Conservation (phyloP, 2,888 invertebrate species). For the Lottia gigantea region DNA sequence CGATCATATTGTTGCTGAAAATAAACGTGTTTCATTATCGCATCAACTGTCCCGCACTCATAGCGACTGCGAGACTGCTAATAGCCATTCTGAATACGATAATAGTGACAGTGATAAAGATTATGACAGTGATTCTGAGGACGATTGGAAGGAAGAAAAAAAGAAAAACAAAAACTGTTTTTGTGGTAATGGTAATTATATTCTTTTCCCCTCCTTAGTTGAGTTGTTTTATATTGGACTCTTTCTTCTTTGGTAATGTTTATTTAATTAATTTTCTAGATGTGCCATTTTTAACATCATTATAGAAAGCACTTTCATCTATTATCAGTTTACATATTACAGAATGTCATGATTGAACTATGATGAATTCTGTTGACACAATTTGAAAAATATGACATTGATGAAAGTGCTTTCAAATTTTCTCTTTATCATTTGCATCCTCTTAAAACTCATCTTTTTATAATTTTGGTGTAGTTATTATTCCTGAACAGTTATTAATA, state of each 20-base stretch:
- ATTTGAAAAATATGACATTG: too few relatives aligned
- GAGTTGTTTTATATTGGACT: not conserved
- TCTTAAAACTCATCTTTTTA: too few relatives aligned
- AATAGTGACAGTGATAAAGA: constrained; percentile 36
- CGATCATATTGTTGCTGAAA: constrained; percentile 46
- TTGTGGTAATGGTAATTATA: constrained; percentile 11
- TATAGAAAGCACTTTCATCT: too few relatives aligned
- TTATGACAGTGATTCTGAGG: constrained; percentile 25
- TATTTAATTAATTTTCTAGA: too few relatives aligned
- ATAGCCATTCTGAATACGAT: constrained; percentile 40
- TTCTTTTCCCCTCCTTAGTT: constrained; percentile 3
- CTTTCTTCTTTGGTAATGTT: not conserved
- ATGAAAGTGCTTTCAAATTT: too few relatives aligned
- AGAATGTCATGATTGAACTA: too few relatives aligned
- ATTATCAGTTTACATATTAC: too few relatives aligned
- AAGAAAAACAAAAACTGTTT: constrained; percentile 12
- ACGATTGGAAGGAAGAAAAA: constrained; percentile 39
- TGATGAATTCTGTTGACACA: too few relatives aligned
- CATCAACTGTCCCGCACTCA: constrained; percentile 44
- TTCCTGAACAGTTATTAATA: too few relatives aligned
- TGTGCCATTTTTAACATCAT: too few relatives aligned
- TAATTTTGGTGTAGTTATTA: too few relatives aligned
- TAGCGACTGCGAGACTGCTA: constrained; percentile 37
- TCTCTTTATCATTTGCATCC: too few relatives aligned
- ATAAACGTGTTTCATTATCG: constrained; percentile 19